phyloP scores from a whole-genome alignment of 2,888 invertebrate species.

The Drosophila borborema region DNA sequence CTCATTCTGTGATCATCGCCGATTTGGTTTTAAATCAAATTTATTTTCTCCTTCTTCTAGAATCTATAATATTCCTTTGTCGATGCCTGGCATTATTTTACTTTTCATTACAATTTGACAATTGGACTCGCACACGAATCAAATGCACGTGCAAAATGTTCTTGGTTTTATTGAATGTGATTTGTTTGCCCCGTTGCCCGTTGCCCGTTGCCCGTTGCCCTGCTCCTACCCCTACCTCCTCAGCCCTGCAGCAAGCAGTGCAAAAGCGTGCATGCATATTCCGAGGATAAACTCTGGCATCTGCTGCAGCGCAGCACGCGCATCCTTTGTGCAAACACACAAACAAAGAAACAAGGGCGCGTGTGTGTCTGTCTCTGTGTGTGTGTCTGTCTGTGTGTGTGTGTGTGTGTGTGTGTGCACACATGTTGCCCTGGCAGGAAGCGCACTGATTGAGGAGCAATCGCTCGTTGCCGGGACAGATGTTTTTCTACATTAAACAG shows the following conservation, averaged over 20 bases:
- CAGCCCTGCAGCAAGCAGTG: neutral
- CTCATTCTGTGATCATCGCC: neutral
- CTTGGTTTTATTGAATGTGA: slow-evolving; percentile 34
- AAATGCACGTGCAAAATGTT: slow-evolving; percentile 71
- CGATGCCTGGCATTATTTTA: slow-evolving; percentile 21
- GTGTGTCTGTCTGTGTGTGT: slow-evolving; percentile 21
- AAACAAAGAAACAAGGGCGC: slow-evolving; percentile 44
- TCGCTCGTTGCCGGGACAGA: slow-evolving; percentile 69
- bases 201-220: neutral
- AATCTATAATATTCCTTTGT: neutral
- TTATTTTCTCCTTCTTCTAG: neutral
- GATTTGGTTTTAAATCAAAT: neutral
- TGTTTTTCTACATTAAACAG: slow-evolving; percentile 68
- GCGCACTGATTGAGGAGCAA: slow-evolving; percentile 79
- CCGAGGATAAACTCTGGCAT: slow-evolving; percentile 43
- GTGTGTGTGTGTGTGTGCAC: slow-evolving; percentile 43
- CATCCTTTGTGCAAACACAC: slow-evolving; percentile 68
- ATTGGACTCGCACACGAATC: slow-evolving; percentile 44
- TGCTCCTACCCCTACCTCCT: neutral
- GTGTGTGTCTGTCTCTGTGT: slow-evolving; percentile 13
- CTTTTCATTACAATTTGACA: slow-evolving; percentile 23
- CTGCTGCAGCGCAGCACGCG: slow-evolving; percentile 74
- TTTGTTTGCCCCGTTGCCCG: neutral
- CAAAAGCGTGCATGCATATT: slow-evolving; percentile 50
- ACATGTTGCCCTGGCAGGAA: slow-evolving; percentile 75